phyloP scores from a whole-genome alignment of 2,797 vertebrate species.

The Parauchenoglanis punctatus region DNA sequence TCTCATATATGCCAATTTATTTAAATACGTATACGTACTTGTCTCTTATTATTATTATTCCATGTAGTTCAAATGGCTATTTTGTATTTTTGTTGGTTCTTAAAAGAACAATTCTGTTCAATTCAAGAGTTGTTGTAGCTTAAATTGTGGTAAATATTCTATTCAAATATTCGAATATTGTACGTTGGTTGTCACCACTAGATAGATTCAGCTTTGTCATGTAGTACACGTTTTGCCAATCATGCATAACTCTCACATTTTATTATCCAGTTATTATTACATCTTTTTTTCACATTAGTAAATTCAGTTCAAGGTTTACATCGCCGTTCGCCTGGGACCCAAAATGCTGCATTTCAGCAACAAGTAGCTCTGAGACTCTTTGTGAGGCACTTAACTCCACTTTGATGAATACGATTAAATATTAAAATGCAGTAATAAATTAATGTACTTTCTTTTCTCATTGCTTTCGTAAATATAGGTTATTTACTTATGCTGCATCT shows the following conservation, averaged over 20 bases:
- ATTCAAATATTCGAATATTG: neutral
- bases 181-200: neutral
- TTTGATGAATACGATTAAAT: neutral
- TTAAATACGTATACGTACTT: neutral
- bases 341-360: neutral
- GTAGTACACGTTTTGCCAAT: neutral
- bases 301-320: neutral
- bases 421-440: neutral
- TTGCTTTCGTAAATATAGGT: neutral
- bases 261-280: neutral
- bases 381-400: neutral
- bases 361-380: neutral
- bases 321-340: neutral
- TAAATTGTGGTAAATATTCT: neutral
- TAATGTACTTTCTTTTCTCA: neutral
- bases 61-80: neutral
- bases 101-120: neutral
- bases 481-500: neutral
- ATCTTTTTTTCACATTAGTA: neutral
- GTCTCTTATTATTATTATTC: neutral
- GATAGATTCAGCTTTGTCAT: neutral
- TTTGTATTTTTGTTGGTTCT: neutral
- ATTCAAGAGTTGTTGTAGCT: neutral
- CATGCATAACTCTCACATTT: too few species aligned
- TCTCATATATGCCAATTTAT: neutral